Conservation (phyloP, 2,888 invertebrate species). For the Endotricha flammealis region DNA sequence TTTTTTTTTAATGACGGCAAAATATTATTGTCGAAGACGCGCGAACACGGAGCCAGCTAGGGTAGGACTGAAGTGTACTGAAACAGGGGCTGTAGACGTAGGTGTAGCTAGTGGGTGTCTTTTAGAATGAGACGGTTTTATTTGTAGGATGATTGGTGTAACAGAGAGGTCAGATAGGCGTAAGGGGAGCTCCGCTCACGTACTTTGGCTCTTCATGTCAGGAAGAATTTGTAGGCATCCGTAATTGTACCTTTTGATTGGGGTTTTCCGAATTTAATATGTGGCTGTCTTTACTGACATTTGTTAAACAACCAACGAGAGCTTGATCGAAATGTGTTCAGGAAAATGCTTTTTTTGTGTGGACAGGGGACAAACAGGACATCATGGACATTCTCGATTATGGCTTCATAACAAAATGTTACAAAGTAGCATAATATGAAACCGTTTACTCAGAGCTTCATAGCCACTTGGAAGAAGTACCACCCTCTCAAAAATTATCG, state of each 20-base stretch:
- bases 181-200: conserved; percentile 44
- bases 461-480: too few species aligned
- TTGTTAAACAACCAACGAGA: conserved; percentile 15
- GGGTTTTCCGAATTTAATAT: conserved; percentile 60
- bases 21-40: conserved; percentile 23
- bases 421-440: too few species aligned
- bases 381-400: too few species aligned
- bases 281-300: conserved; percentile 25
- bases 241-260: conserved; percentile 58
- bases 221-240: conserved; percentile 67
- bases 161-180: conserved; percentile 32
- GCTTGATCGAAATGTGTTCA: too few species aligned
- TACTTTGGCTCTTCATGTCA: conserved; percentile 40
- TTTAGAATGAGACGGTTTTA: conserved; percentile 36
- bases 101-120: conserved; percentile 57
- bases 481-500: too few species aligned
- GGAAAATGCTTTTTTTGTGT: too few species aligned
- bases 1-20: conserved; percentile 15
- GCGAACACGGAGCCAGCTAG: conserved; percentile 31
- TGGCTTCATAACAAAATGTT: too few species aligned
- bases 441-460: too few species aligned
- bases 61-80: conserved; percentile 58
- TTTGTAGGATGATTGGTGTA: conserved; percentile 11
- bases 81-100: conserved; percentile 56
- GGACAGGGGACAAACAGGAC: too few species aligned